Evolutionary conservation across 2,888 invertebrate genomes (phyloP).

Genomic region (Resseliella maxima): DNA sequence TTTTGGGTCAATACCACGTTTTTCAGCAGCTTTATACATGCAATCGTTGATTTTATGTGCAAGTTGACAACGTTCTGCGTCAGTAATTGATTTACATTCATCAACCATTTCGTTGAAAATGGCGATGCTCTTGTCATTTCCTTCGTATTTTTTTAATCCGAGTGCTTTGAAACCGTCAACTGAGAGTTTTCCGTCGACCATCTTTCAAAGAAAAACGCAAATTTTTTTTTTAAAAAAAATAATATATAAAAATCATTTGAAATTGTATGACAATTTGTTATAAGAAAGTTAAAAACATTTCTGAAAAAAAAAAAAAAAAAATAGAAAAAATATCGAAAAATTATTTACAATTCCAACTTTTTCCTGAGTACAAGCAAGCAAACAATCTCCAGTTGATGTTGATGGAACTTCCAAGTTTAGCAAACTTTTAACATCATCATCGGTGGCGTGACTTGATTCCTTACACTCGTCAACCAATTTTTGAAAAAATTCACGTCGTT

Average conservation of each 20-base stretch:
- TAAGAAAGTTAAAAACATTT: neutral
- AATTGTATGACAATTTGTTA: neutral
- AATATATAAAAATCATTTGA: neutral
- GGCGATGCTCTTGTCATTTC: neutral
- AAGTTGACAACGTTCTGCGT: slow-evolving; percentile 19
- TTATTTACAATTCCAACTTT: slow-evolving; percentile 65
- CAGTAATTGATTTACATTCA: slow-evolving; percentile 30
- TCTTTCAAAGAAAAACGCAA: slow-evolving; percentile 57
- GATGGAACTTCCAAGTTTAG: slow-evolving; percentile 62
- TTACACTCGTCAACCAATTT: slow-evolving; percentile 30
- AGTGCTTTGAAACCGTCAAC: slow-evolving; percentile 62
- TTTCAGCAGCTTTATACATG: slow-evolving; percentile 18
- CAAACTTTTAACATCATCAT: slow-evolving; percentile 65
- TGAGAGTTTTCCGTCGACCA: slow-evolving; percentile 63
- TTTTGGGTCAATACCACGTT: slow-evolving; percentile 34
- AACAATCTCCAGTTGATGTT: slow-evolving; percentile 64
- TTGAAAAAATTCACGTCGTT: neutral
- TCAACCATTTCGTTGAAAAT: neutral
- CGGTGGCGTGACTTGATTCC: slow-evolving; percentile 63
- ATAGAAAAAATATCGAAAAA: slow-evolving; percentile 39
- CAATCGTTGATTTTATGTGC: slow-evolving; percentile 42
- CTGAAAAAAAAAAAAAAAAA: too few relatives aligned
- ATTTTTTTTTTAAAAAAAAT: neutral
- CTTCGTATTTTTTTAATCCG: slow-evolving; percentile 61
- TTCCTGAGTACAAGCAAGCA: slow-evolving; percentile 65